Base-by-base conservation (phyloP, 92 coral and sea anemone genomes). In the Isaurus tuberculatus region DNA sequence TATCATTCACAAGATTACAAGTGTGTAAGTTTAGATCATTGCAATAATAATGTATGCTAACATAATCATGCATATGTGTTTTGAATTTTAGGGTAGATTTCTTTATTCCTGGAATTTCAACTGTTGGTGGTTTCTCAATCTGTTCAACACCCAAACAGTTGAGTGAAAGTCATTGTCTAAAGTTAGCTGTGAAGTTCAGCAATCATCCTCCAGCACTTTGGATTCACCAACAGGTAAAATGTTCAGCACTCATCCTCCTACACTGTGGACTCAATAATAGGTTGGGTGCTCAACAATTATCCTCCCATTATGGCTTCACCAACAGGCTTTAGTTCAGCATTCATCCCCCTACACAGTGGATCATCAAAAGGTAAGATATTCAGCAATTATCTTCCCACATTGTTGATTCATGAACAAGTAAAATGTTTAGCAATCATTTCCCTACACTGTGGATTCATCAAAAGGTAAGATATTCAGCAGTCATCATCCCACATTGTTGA, bases 91-190 rank as follows among this genome's bases (percentile, higher is more conserved):
- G 99, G 99, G 99, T 96, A 19, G 99, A 96, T 79, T 96, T 96
- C 82, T 80, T 90, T 48, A 93, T 93, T 73, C 99, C 99, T 28
- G 99, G 97, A 5, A 57, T 96, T 26, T 57, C 92, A 16, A 90
- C 92, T 30, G 97, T 96, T 74, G 99, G 99, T 79, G 99, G 99
- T 37, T 96, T 94, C 80, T 90, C 98, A 20, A 88, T 96, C 53
- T 94, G 90, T 57, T 96, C 99, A 42, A 84, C 92, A 51, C 99
- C 97, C 67, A 81, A 65, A 72, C 49, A 69, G 30, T 83, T 94
- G 15, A 68, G 82, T 13, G 79, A 80, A 32, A 44, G 66, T n/a
- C 88, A 85, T 1, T 75, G 78, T 64, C 63, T 96, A 40, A 83
- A 90, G 36, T 90, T 96, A 33, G 96, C 98, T 53, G 85, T 96